A percentile compares a stretch with the other conserved stretches of the same genome.
Evolutionary conservation across 2,888 invertebrate genomes (phyloP).

Genomic region (Tetranychus piercei): DNA sequence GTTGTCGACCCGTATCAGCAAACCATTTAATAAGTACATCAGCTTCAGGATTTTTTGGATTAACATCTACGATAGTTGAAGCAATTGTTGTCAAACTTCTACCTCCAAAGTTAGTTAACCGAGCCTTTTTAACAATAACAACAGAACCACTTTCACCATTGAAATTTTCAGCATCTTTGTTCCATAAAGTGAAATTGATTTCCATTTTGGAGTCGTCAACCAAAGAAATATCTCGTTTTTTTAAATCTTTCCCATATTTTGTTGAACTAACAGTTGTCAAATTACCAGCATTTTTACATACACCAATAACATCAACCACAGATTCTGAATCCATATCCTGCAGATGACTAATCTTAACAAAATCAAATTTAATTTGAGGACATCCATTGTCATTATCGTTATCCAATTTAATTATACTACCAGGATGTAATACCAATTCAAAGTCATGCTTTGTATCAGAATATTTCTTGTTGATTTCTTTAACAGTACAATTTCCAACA

Average conservation of each 20-base stretch:
- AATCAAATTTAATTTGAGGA: conserved; percentile 34
- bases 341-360: conserved; percentile 32
- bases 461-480: conserved; percentile 81
- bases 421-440: conserved; percentile 64
- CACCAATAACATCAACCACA: conserved; percentile 62
- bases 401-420: conserved; percentile 36
- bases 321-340: conserved; percentile 25
- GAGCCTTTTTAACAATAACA: conserved; percentile 62
- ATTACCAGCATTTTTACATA: conserved; percentile 56
- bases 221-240: conserved; percentile 66
- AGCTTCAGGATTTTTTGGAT: conserved; percentile 75
- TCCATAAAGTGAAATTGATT: conserved; percentile 74
- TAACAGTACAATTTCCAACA: conserved; percentile 62
- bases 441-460: conserved; percentile 71
- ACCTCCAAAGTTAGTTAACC: conserved; percentile 68
- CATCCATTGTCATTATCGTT: conserved; percentile 30
- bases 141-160: conserved; percentile 57
- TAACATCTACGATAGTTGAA: conserved; percentile 44
- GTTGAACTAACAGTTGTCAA: conserved; percentile 51
- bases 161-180: conserved; percentile 61
- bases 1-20: background rate
- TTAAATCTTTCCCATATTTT: conserved; percentile 58
- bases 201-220: conserved; percentile 65
- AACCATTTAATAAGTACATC: conserved; percentile 47
- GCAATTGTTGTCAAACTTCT: conserved; percentile 34